These are phyloP conservation scores for Bilobella aurantiaca DNA, from an alignment of 1,140 invertebrate genomes.

Conservation along the genomic window DNA sequence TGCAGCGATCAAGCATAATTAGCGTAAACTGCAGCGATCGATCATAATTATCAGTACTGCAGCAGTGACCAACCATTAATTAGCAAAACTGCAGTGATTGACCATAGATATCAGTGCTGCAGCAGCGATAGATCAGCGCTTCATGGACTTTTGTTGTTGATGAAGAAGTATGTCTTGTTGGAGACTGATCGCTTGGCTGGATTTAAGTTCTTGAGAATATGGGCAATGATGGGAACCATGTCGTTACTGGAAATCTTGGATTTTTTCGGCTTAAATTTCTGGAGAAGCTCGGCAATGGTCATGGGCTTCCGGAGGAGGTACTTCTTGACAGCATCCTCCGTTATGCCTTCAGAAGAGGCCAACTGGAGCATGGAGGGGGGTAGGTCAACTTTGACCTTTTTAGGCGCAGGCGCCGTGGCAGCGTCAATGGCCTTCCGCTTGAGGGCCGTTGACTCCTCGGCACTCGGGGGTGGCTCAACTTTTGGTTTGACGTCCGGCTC, in stretches of 20 bases:
- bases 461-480: conserved; percentile 26
- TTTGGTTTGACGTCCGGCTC: conserved; percentile 44
- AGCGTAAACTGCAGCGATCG: too few relatives aligned
- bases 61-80: too few relatives aligned
- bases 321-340: conserved; percentile 82
- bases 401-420: conserved; percentile 39
- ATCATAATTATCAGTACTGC: too few relatives aligned
- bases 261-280: conserved; percentile 91
- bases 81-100: too few relatives aligned
- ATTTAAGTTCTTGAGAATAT: conserved; percentile 89
- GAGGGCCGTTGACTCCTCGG: conserved; percentile 3
- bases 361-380: conserved; percentile 35
- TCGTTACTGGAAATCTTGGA: conserved; percentile 80
- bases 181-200: conserved; percentile 85
- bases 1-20: too few relatives aligned
- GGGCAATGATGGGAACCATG: conserved; percentile 82
- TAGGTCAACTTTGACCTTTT: conserved; percentile 52
- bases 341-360: conserved; percentile 65
- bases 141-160: conserved; percentile 39
- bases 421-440: conserved; percentile 22
- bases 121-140: too few relatives aligned
- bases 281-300: conserved; percentile 85
- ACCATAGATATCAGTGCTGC: too few relatives aligned
- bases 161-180: conserved; percentile 86
- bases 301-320: conserved; percentile 91